Conservation (phyloP, 2,113 vertebrate genomes). For the Carassius carassius region DNA sequence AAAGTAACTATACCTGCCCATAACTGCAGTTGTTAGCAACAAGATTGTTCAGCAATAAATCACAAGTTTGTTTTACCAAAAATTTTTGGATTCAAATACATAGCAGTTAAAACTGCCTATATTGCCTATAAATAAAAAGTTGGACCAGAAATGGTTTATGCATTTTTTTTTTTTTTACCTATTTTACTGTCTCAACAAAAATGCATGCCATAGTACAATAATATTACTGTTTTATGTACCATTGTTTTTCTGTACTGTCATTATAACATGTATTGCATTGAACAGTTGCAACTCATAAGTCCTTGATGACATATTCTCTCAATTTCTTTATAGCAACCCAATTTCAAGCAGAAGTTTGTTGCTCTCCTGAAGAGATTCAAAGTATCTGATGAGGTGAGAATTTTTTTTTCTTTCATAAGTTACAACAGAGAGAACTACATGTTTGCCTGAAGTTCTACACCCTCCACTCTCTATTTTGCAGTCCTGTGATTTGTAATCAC, state of each 20-base stretch:
- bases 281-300: neutral
- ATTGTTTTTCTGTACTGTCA: neutral
- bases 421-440: neutral
- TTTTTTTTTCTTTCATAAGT: neutral
- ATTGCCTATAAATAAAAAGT: neutral
- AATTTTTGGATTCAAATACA: neutral
- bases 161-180: neutral
- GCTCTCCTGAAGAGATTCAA: conserved; percentile 71
- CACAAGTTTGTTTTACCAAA: neutral
- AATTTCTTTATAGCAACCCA: conserved; percentile 63
- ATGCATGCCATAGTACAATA: neutral
- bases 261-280: neutral
- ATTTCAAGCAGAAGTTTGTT: conserved; percentile 73
- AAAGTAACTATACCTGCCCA: neutral
- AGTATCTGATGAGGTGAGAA: conserved; percentile 68
- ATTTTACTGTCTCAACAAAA: neutral
- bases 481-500: neutral
- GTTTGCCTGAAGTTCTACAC: neutral
- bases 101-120: neutral
- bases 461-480: neutral
- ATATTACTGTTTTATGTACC: neutral
- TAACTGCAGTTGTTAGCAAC: neutral
- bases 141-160: neutral
- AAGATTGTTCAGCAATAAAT: neutral
- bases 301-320: neutral